Base-by-base conservation (phyloP, 2,797 vertebrate genomes). In the Macropodus opercularis region DNA sequence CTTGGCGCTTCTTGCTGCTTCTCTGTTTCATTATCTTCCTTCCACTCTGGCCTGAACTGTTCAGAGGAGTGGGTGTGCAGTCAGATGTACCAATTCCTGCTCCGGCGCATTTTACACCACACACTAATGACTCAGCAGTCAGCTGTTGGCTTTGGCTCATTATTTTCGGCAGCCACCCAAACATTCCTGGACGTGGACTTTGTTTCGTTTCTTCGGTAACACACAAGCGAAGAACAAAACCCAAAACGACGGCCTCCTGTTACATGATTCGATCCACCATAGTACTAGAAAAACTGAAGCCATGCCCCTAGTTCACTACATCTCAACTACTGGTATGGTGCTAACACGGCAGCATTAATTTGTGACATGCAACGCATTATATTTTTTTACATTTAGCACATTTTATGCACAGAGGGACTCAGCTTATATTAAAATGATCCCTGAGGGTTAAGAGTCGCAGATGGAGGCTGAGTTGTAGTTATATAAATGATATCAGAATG, bases 141-240 rank as follows among this genome's bases (percentile, higher is more conserved):
- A 59, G 22, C 78, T 2, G 63, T 74, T 63, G 86, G 75, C n/a
- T n/a, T n/a, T 4, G 21, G 52, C 74, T 86, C 81, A 71, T 89
- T 89, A 88, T 81, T 81, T 80, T 61, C 44, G 68, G 76, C 77
- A 70, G 52, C 66, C 77, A 75, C 62, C 35, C 44, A 48, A 66
- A 66, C 50, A 73, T 54, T 68, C 69, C 64, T 57, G 53, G 40
- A 46, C 42, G 40, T 19, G 66, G 78, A 70, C 58, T 84, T 73
- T 57, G 53, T 80, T 73, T 71, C 50, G 52, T 85, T 76, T 72
- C 62, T 74, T 72, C 73, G 47, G 62, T 74, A 66, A 75, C 22
- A 0, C 60, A 52, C 40, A 53, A 14, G 39, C 6, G 8, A 23
- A 36, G 44, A 18, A 42, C 42, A 75, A 53, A 71, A 75, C 70